Evolutionary conservation across 2,888 invertebrate species (phyloP).

Genomic region (Morpho helenor): DNA sequence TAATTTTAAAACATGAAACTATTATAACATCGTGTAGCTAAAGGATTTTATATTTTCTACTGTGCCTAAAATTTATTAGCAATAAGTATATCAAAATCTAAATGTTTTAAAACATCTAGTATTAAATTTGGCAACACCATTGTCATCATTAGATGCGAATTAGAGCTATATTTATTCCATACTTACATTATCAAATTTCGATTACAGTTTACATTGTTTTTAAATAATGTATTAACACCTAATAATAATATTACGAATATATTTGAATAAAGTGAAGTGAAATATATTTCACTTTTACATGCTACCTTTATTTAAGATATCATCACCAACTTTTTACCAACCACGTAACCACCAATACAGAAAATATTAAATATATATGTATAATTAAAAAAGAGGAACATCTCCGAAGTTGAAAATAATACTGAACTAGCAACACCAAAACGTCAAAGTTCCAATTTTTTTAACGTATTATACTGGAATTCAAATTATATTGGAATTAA

Average conservation of each 20-base stretch:
- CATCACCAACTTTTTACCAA: slow-evolving; percentile 22
- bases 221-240: background rate
- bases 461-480: too few relatives aligned
- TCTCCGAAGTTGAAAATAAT: too few relatives aligned
- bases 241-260: background rate
- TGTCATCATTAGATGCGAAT: slow-evolving; percentile 2
- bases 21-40: slow-evolving; percentile 19
- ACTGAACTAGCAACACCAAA: too few relatives aligned
- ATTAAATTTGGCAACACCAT: slow-evolving; percentile 18
- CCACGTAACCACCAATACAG: too few relatives aligned
- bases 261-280: too few relatives aligned
- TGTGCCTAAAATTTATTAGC: slow-evolving; percentile 20
- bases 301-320: slow-evolving; percentile 23
- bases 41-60: slow-evolving; percentile 16
- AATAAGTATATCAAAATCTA: slow-evolving; percentile 18
- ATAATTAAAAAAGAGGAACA: too few relatives aligned
- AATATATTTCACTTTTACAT: slow-evolving; percentile 21
- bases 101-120: slow-evolving; percentile 9
- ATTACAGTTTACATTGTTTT: slow-evolving; percentile 5
- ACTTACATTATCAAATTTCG: slow-evolving; percentile 12
- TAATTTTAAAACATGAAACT: slow-evolving; percentile 13
- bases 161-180: slow-evolving; percentile 4
- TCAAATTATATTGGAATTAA: too few relatives aligned
- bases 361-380: too few relatives aligned
- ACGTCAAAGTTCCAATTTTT: too few relatives aligned